Percentiles rank a stretch among this genome's conserved stretches.
phyloP scores from a whole-genome alignment of 2,888 invertebrate genomes.

The Willowsia nigromaculata region DNA sequence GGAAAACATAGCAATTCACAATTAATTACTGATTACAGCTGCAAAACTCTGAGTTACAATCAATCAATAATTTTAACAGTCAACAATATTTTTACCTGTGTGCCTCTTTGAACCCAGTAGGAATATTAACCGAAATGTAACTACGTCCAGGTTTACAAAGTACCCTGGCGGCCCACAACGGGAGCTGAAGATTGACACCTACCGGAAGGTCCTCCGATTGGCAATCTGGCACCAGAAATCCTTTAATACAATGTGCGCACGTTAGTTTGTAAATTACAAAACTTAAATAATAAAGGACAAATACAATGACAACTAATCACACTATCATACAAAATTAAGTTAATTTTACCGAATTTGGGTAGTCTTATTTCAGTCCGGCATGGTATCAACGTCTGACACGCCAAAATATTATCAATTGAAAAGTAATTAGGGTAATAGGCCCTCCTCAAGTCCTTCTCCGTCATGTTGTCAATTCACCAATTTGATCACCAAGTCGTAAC shows the following conservation, averaged over 20 bases:
- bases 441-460: constrained; percentile 36
- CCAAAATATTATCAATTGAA: constrained; percentile 91
- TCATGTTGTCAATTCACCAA: too few species aligned
- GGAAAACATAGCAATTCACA: neutral
- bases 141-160: constrained; percentile 84
- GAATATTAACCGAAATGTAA: constrained; percentile 86
- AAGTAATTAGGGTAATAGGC: constrained; percentile 85
- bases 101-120: constrained; percentile 86
- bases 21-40: neutral
- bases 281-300: neutral
- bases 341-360: constrained; percentile 81
- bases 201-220: constrained; percentile 86
- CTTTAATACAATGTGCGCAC: constrained; percentile 82
- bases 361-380: constrained; percentile 87
- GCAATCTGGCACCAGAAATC: constrained; percentile 89
- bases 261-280: too few species aligned
- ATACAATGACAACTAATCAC: neutral
- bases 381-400: constrained; percentile 91
- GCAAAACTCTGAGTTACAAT: too few species aligned
- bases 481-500: too few species aligned
- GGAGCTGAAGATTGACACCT: constrained; percentile 90
- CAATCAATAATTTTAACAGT: too few species aligned
- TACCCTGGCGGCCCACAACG: constrained; percentile 90
- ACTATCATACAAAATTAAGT: neutral
- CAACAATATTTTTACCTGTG: constrained; percentile 83